phyloP scores from a whole-genome alignment of 2,797 vertebrate species.

The Sternarchorhynchus goeldii region DNA sequence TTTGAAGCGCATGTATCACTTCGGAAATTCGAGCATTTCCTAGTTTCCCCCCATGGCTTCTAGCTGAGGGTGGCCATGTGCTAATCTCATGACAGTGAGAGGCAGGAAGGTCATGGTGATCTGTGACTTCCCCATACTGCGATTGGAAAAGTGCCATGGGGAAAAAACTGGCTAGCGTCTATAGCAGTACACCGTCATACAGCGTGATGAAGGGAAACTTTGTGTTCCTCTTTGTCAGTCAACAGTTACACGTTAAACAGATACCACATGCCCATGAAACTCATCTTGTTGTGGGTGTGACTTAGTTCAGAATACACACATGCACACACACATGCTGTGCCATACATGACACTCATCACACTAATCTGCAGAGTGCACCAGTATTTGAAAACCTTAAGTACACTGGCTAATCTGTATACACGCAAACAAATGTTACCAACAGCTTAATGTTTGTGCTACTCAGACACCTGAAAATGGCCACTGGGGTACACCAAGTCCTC shows the following conservation, averaged over 20 bases:
- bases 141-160: neutral
- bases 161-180: neutral
- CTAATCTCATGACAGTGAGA: neutral
- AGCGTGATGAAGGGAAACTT: too few relatives aligned
- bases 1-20: neutral
- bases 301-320: neutral
- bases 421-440: neutral
- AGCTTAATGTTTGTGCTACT: neutral
- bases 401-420: neutral
- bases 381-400: neutral
- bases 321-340: too few relatives aligned
- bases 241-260: neutral
- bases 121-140: neutral
- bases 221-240: neutral
- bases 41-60: neutral
- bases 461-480: neutral
- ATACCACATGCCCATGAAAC: neutral
- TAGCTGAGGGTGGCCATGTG: neutral
- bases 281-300: neutral
- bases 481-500: neutral
- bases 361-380: too few relatives aligned
- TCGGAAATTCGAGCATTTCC: slow-evolving; percentile 1
- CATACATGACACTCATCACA: too few relatives aligned
- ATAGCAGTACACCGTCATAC: neutral
- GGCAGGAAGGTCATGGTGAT: neutral